A percentile compares a stretch with the other conserved stretches of the same genome.
These are phyloP conservation scores for Cataglyphis cursor DNA, from an alignment of 2,888 invertebrate species.

Conservation along the genomic window DNA sequence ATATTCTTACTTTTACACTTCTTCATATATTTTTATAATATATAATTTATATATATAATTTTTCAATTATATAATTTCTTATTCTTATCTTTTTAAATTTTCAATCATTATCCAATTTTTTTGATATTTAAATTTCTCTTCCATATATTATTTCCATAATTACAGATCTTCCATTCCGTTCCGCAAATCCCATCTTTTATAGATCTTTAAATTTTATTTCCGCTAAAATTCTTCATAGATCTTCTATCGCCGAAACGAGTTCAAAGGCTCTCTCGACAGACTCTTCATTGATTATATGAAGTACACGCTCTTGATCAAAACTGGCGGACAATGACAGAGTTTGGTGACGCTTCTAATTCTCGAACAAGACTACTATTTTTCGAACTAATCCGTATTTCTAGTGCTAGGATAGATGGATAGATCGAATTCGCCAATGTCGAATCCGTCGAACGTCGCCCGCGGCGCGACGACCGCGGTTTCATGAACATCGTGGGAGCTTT, in stretches of 20 bases:
- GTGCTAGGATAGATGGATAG: background rate
- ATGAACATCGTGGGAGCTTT: slow-evolving; percentile 54
- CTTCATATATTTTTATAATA: background rate
- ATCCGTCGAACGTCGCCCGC: slow-evolving; percentile 35
- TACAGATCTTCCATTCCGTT: background rate
- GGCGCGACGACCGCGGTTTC: slow-evolving; percentile 31
- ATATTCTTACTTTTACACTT: background rate
- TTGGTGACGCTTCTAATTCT: slow-evolving; percentile 34
- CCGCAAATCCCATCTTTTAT: background rate
- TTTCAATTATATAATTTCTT: background rate
- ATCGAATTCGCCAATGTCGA: slow-evolving; percentile 28
- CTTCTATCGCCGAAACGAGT: background rate
- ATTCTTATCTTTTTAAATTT: background rate
- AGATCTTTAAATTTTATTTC: background rate
- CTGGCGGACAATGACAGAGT: background rate
- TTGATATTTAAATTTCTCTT: background rate
- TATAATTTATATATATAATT: background rate
- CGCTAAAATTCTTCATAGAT: background rate
- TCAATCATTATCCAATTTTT: background rate
- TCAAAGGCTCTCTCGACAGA: background rate
- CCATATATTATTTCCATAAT: background rate
- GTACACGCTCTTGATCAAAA: background rate
- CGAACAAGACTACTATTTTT: slow-evolving; percentile 15
- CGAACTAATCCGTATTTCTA: slow-evolving; percentile 33
- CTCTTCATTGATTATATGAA: slow-evolving; percentile 31